These are phyloP conservation scores for Dromococcyx pavoninus DNA, from an alignment of 2,797 vertebrate species.

Conservation along the genomic window DNA sequence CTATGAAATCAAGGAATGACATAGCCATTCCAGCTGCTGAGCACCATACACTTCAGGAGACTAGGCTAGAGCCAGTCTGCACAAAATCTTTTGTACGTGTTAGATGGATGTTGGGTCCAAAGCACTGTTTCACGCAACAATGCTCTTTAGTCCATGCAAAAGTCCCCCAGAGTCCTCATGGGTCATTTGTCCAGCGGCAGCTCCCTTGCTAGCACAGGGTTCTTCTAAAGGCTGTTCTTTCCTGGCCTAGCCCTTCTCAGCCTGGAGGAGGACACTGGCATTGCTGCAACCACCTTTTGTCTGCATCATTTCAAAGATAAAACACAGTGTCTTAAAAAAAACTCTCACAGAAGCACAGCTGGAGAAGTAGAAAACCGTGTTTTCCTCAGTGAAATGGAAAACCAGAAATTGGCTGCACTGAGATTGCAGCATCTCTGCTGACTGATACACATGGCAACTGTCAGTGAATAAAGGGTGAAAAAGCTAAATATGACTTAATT, in stretches of 20 bases:
- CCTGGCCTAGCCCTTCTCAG: too few relatives aligned
- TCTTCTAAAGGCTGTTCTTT: background rate
- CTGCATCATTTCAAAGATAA: background rate
- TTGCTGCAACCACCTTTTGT: background rate
- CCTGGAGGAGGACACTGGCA: rapidly evolving
- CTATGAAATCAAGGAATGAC: background rate
- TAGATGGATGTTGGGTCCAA: background rate
- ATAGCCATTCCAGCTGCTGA: background rate
- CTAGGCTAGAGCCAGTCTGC: background rate
- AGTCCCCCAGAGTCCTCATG: rapidly evolving
- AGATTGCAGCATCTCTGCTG: background rate
- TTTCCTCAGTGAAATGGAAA: background rate
- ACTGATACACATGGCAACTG: background rate
- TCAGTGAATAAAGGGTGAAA: background rate
- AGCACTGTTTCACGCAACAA: background rate
- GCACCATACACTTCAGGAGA: background rate
- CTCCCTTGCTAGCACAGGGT: background rate
- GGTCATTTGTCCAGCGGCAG: background rate
- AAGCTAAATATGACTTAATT: background rate
- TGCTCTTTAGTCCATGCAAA: rapidly evolving
- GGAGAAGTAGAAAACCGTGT: background rate
- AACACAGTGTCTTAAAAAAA: background rate
- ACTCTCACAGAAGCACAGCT: background rate
- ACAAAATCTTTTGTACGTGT: rapidly evolving
- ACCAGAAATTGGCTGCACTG: background rate